These are phyloP conservation scores for Hormaphis cornu DNA, from an alignment of 1,140 invertebrate genomes.

Conservation along the genomic window DNA sequence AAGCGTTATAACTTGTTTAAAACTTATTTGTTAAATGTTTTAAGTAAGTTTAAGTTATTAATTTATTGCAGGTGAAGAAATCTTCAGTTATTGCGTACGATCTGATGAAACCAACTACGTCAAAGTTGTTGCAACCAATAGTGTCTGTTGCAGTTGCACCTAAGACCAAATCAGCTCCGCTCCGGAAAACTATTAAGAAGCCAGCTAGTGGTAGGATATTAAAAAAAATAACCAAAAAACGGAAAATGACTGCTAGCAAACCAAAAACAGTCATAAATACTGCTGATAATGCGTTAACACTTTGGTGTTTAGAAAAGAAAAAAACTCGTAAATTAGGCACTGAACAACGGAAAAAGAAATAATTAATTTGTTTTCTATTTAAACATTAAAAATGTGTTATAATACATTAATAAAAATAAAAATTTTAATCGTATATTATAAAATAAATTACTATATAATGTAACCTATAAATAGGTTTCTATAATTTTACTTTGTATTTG, in stretches of 20 bases:
- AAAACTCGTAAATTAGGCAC: not conserved
- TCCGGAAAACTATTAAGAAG: slow-evolving; percentile 14
- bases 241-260: slow-evolving; percentile 6
- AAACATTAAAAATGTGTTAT: too few species aligned
- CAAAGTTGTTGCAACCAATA: slow-evolving; percentile 15
- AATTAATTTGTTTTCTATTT: not conserved
- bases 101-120: slow-evolving; percentile 13
- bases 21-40: not conserved
- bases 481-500: not conserved
- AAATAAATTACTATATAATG: not conserved
- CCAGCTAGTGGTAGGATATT: slow-evolving; percentile 5
- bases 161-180: not conserved
- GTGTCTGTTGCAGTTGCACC: not conserved
- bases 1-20: not conserved
- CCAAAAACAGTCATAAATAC: not conserved
- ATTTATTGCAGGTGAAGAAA: slow-evolving; percentile 10
- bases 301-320: not conserved
- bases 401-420: too few species aligned
- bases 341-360: not conserved
- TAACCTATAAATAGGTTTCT: not conserved
- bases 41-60: not conserved
- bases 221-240: slow-evolving; percentile 6
- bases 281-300: not conserved
- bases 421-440: not conserved
- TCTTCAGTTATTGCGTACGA: slow-evolving; percentile 1